Evolutionary conservation across 2,113 vertebrate genomes (phyloP).

Genomic region (Esox niger): DNA sequence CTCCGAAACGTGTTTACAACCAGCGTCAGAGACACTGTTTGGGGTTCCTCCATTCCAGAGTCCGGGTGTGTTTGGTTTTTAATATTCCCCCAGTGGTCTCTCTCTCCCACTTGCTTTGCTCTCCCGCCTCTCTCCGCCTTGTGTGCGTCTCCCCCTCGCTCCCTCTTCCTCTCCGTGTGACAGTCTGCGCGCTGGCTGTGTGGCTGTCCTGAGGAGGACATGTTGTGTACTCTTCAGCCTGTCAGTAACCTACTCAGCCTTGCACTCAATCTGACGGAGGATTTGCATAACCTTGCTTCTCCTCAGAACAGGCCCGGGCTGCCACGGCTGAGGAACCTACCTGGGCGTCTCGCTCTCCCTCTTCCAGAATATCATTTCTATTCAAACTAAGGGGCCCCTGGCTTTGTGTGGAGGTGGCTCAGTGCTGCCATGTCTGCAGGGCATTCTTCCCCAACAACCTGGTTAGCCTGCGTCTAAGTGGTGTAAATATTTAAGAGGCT

Average conservation of each 20-base stretch:
- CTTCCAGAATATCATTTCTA: conserved; percentile 56
- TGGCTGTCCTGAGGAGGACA: conserved; percentile 68
- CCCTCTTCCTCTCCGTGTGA: conserved; percentile 56
- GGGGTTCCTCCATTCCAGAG: conserved; percentile 3
- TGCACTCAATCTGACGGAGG: conserved; percentile 74
- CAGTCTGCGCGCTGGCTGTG: conserved; percentile 63
- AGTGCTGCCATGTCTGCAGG: conserved; percentile 42
- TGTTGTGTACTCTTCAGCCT: conserved; percentile 79
- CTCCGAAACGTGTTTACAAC: no score
- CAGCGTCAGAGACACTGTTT: no score
- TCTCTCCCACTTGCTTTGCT: conserved; percentile 3
- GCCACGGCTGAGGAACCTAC: background rate
- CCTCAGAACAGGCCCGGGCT: conserved; percentile 58
- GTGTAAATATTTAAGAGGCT: conserved; percentile 70
- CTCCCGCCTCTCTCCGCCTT: background rate
- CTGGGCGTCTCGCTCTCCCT: conserved; percentile 19
- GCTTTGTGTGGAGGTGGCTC: conserved; percentile 43
- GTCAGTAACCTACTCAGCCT: conserved; percentile 81
- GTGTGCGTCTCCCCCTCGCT: conserved; percentile 31
- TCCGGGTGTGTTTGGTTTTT: no score
- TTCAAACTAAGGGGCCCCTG: conserved; percentile 47
- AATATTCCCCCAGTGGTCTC: no score
- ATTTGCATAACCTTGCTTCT: conserved; percentile 78
- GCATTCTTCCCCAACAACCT: conserved; percentile 55
- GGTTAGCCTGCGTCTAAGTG: conserved; percentile 53